phyloP scores from a whole-genome alignment of 2,113 vertebrate genomes.

The Caracal caracal region DNA sequence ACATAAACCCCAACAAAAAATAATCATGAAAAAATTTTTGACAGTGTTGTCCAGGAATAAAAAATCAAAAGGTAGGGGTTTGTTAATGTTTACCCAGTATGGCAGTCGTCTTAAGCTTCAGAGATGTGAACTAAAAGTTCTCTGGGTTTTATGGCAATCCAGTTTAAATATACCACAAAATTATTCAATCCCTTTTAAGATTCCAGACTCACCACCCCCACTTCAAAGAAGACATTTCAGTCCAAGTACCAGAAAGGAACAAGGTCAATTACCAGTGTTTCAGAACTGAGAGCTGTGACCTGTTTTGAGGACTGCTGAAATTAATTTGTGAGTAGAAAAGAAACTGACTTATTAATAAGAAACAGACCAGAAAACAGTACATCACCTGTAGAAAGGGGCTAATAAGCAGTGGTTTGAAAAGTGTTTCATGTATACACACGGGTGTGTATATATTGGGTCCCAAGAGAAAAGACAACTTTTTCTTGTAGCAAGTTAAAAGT shows the following conservation, averaged over 20 bases:
- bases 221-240: neutral
- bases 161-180: neutral
- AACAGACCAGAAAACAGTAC: neutral
- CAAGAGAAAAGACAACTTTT: neutral
- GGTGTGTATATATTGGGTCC: neutral
- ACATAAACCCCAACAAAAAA: neutral
- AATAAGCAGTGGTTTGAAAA: neutral
- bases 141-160: neutral
- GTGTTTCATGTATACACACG: too few relatives aligned
- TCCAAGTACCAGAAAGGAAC: neutral
- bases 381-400: neutral
- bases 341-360: neutral
- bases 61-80: neutral
- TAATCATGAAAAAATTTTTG: neutral
- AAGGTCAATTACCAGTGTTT: neutral
- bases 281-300: neutral
- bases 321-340: neutral
- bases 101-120: neutral
- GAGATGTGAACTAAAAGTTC: neutral
- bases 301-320: neutral
- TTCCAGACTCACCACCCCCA: neutral
- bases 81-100: neutral
- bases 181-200: neutral
- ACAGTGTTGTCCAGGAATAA: neutral
- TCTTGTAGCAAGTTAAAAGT: neutral